Evolutionary conservation across 2,888 invertebrate genomes (phyloP).

Genomic region (Alsophila aescularia): DNA sequence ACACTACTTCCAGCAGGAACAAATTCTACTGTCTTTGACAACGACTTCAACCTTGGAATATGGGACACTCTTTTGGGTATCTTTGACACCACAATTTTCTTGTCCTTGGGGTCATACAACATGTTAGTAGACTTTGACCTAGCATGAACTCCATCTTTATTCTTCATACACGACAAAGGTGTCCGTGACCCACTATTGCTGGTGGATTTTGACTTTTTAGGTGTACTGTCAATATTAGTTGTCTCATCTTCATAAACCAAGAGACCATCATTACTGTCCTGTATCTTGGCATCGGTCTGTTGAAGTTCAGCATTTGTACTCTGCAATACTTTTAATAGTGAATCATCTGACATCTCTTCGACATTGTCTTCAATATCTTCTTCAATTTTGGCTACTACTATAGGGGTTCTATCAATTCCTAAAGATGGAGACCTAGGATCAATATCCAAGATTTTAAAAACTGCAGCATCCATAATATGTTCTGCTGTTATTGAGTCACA

Average conservation of each 20-base stretch:
- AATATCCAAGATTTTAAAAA: constrained; percentile 62
- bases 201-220: constrained; percentile 66
- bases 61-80: constrained; percentile 68
- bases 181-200: constrained; percentile 70
- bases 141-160: constrained; percentile 68
- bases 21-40: constrained; percentile 59
- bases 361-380: constrained; percentile 62
- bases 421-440: constrained; percentile 79
- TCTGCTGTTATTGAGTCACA: constrained; percentile 2
- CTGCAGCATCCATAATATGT: constrained; percentile 44
- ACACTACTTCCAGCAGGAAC: constrained; percentile 60
- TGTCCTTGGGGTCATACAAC: constrained; percentile 62
- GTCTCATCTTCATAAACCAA: constrained; percentile 85
- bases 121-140: constrained; percentile 77
- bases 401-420: constrained; percentile 79
- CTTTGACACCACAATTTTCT: constrained; percentile 49
- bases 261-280: constrained; percentile 73
- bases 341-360: constrained; percentile 79
- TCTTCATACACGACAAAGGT: constrained; percentile 80
- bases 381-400: constrained; percentile 64
- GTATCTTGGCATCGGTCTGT: constrained; percentile 46
- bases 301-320: constrained; percentile 66
- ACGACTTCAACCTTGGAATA: constrained; percentile 74
- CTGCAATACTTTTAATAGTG: constrained; percentile 72
- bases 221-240: constrained; percentile 56